These are phyloP conservation scores for Atta cephalotes DNA, from an alignment of 1,140 invertebrate genomes.

Conservation along the genomic window DNA sequence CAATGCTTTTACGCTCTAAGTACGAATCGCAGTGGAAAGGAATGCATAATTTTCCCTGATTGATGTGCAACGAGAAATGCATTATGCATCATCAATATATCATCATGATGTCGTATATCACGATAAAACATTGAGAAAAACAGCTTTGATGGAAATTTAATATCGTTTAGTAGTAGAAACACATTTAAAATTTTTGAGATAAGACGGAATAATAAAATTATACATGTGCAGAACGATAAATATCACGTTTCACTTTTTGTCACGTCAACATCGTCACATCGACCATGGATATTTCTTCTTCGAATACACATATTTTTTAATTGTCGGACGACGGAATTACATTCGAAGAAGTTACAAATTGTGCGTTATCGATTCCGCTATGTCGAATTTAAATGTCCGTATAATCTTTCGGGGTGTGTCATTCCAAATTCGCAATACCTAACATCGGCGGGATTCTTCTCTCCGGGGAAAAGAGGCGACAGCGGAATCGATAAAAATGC, in stretches of 20 bases:
- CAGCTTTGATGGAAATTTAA: background rate
- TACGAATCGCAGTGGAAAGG: background rate
- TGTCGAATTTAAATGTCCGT: constrained; percentile 44
- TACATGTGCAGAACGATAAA: background rate
- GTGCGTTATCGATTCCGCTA: constrained; percentile 22
- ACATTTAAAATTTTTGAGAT: background rate
- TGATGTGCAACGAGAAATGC: background rate
- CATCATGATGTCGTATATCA: no score
- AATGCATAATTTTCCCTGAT: background rate
- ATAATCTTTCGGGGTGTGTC: constrained; percentile 3
- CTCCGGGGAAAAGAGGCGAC: background rate
- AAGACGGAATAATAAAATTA: background rate
- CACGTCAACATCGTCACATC: background rate
- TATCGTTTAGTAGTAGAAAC: background rate
- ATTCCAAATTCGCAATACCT: constrained; percentile 9
- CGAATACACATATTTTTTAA: constrained; percentile 23
- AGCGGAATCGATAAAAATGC: constrained; percentile 39
- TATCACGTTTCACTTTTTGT: background rate
- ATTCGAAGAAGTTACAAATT: constrained; percentile 31
- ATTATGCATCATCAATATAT: background rate
- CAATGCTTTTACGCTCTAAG: constrained; percentile 20
- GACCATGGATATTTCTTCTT: background rate
- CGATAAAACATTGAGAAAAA: background rate
- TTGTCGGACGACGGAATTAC: background rate
- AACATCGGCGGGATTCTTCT: background rate